Conservation (phyloP, 2,113 vertebrate genomes). For the Ailuropoda melanoleuca region DNA sequence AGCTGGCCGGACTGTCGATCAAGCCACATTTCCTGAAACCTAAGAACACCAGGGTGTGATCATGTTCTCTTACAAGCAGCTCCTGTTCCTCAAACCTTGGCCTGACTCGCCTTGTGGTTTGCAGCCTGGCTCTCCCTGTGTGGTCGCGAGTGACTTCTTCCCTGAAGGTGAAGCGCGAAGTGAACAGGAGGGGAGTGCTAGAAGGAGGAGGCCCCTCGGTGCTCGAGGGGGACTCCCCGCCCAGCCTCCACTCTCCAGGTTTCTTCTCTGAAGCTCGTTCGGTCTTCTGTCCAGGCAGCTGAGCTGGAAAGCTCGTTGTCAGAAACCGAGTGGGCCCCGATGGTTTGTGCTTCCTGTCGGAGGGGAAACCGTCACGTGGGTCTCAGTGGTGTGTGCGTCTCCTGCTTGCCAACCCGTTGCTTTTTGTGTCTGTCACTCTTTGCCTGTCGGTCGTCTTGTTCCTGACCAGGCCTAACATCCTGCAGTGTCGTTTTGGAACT, state of each 20-base stretch:
- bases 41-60: background rate
- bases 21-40: conserved; percentile 69
- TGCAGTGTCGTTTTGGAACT: background rate
- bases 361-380: accelerated
- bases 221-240: accelerated
- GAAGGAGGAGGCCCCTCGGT: background rate
- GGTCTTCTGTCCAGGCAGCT: background rate
- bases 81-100: background rate
- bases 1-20: background rate
- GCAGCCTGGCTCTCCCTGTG: conserved; percentile 20
- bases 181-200: background rate
- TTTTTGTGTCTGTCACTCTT: background rate
- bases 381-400: background rate
- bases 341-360: background rate
- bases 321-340: background rate
- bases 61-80: conserved; percentile 34
- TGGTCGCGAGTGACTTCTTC: background rate
- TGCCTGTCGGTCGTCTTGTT: background rate
- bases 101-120: background rate
- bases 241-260: accelerated
- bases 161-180: background rate
- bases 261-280: background rate
- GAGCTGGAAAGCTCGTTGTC: background rate
- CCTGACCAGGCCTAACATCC: background rate
- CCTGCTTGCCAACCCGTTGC: background rate